Conservation (phyloP, 2,888 invertebrate genomes). For the Lordiphosa andalusiaca region DNA sequence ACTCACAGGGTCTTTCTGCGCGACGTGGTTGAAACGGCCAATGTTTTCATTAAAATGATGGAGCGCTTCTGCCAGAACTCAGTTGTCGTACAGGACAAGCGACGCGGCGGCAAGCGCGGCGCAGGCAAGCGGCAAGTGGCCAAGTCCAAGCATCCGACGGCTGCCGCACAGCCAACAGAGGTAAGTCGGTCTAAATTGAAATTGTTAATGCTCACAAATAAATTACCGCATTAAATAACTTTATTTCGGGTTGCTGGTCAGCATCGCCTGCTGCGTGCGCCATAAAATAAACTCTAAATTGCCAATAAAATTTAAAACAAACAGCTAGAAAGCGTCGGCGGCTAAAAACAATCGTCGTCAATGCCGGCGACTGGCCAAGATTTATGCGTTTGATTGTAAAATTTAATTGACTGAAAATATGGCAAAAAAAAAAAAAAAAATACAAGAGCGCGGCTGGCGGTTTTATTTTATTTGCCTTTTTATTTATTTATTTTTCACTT, state of each 20-base stretch:
- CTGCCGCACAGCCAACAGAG: constrained; percentile 63
- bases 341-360: constrained; percentile 45
- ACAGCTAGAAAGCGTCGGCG: constrained; percentile 49
- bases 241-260: constrained; percentile 52
- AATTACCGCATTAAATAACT: constrained; percentile 64
- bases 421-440: constrained; percentile 40
- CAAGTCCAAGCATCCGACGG: constrained; percentile 76
- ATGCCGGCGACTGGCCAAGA: constrained; percentile 46
- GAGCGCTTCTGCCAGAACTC: constrained; percentile 85
- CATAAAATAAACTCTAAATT: constrained; percentile 72
- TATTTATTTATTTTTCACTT: constrained; percentile 38
- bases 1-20: constrained; percentile 86
- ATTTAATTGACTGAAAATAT: constrained; percentile 80
- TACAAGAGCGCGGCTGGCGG: constrained; percentile 2
- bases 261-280: constrained; percentile 55
- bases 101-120: constrained; percentile 47
- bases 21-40: constrained; percentile 93
- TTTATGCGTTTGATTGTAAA: constrained; percentile 77
- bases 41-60: constrained; percentile 94
- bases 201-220: constrained; percentile 56
- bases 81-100: constrained; percentile 86
- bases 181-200: constrained; percentile 53
- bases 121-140: constrained; percentile 69
- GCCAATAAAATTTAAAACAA: constrained; percentile 73
- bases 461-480: constrained; percentile 40